Conservation (phyloP, 2,113 vertebrate species). For the Etheostoma spectabile region DNA sequence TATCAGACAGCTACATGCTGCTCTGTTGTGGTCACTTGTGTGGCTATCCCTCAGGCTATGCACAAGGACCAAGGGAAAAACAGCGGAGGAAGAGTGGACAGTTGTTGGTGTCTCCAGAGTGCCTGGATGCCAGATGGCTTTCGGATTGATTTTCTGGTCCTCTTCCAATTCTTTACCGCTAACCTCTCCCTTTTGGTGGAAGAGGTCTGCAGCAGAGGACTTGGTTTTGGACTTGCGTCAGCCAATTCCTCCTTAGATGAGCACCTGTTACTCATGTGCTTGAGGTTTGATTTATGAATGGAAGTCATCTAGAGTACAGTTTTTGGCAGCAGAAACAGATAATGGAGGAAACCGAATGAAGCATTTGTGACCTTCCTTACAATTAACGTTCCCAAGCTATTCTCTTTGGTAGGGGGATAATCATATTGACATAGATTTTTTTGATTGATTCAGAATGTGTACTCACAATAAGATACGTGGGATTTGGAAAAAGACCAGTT, state of each 20-base stretch:
- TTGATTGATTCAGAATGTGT: conserved; percentile 48
- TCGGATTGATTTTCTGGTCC: conserved; percentile 65
- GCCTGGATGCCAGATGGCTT: conserved; percentile 65
- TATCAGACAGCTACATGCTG: conserved; percentile 25
- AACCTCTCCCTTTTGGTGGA: conserved; percentile 36
- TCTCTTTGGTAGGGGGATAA: conserved; percentile 31
- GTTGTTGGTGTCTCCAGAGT: conserved; percentile 66
- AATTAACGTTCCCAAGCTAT: conserved; percentile 55
- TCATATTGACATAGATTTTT: conserved; percentile 38
- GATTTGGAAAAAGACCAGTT: conserved; percentile 21
- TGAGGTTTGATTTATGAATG: conserved; percentile 49
- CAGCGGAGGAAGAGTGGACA: conserved; percentile 31
- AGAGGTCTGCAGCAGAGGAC: conserved; percentile 31
- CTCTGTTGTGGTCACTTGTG: conserved; percentile 47
- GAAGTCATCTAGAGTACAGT: conserved; percentile 30
- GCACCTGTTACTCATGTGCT: conserved; percentile 28
- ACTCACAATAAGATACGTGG: conserved; percentile 25
- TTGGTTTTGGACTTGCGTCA: conserved; percentile 22
- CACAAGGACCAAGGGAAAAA: conserved; percentile 29
- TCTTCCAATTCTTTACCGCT: conserved; percentile 56
- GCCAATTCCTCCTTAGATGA: conserved; percentile 32
- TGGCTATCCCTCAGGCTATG: conserved; percentile 50
- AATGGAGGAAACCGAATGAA: conserved; percentile 50
- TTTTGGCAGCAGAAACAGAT: conserved; percentile 55
- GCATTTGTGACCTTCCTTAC: conserved; percentile 55